Evolutionary conservation across 2,888 invertebrate species (phyloP), one percentile per base, ranked within the genome.

Genomic region (Aspidapion aeneum): DNA sequence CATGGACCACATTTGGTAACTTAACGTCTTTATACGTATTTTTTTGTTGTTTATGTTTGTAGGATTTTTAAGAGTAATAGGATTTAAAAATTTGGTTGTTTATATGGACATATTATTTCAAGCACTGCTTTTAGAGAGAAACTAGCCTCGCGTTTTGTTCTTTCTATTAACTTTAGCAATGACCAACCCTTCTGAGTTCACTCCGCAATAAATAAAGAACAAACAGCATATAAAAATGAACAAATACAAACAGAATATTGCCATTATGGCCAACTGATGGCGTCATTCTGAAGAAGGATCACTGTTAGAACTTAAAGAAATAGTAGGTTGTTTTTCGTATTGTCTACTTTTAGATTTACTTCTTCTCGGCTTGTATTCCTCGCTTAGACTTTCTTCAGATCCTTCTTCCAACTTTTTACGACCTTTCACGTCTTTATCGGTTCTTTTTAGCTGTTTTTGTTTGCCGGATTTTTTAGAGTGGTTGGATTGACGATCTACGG

Each of bases 201-300:
- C 83, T n/a, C 82, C 83, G 51, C 83, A 84, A 70, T 85, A 83
- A 69, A 86, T 84, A 71, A 85, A 80, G 63, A 84, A 78, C 71
- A 85, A 75, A 70, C 83, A 84, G 68, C 83, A 79, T 62, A 83
- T 77, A 70, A 86, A 81, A 68, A 85, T 86, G 67, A 82, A 81
- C 61, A 82, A 74, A 71, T 83, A 68, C 63, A 86, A 78, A 69
- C 83, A 82, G 66, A 85, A 82, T 59, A 86, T 79, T 73, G 83
- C 83, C 75, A 82, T 79, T 63, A 85, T 83, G 78, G 84, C 85
- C 68, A 83, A 77, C 75, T 82, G 82, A 77, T 83, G 82, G 73
- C 84, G 85, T 84, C 85, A 86, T 78, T 84, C 83, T 59, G 75
- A 35, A 18, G 65, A 63, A 60, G 74, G 74, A 48, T 73, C 68